A percentile compares a stretch with the other conserved stretches of the same genome.
These are phyloP conservation scores for Ooceraea biroi DNA, from an alignment of 1,140 invertebrate species.

Conservation along the genomic window DNA sequence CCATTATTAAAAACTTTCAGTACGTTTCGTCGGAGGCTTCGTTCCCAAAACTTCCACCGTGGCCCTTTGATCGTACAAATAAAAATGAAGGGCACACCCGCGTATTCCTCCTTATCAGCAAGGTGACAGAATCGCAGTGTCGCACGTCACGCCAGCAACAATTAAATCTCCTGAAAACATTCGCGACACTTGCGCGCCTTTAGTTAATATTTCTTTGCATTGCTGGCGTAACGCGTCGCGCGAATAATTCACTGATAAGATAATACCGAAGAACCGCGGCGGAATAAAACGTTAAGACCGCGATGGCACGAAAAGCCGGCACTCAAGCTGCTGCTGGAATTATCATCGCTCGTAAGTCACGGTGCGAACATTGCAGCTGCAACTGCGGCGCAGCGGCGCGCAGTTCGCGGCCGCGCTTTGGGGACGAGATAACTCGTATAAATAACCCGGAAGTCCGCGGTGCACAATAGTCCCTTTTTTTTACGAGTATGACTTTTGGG, in stretches of 20 bases:
- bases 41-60: no score
- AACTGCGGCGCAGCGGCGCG: slow-evolving; percentile 41
- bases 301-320: slow-evolving; percentile 52
- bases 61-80: no score
- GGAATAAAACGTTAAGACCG: slow-evolving; percentile 61
- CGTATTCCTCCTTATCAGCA: neutral
- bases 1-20: no score
- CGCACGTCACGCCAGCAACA: neutral
- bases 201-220: slow-evolving; percentile 59
- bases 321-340: slow-evolving; percentile 73
- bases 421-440: slow-evolving; percentile 77
- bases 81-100: neutral
- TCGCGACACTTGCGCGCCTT: neutral
- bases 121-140: neutral
- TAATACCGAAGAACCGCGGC: slow-evolving; percentile 21
- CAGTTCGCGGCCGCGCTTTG: slow-evolving; percentile 67
- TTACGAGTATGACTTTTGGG: slow-evolving; percentile 77
- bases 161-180: neutral
- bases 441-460: slow-evolving; percentile 77
- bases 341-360: slow-evolving; percentile 76
- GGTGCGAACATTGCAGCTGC: slow-evolving; percentile 65
- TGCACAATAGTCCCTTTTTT: slow-evolving; percentile 74
- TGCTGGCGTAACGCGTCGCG: neutral
- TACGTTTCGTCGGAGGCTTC: no score
- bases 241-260: slow-evolving; percentile 70